Base-by-base conservation (phyloP, 1,140 invertebrate species). In the Drosophila equinoxialis region DNA sequence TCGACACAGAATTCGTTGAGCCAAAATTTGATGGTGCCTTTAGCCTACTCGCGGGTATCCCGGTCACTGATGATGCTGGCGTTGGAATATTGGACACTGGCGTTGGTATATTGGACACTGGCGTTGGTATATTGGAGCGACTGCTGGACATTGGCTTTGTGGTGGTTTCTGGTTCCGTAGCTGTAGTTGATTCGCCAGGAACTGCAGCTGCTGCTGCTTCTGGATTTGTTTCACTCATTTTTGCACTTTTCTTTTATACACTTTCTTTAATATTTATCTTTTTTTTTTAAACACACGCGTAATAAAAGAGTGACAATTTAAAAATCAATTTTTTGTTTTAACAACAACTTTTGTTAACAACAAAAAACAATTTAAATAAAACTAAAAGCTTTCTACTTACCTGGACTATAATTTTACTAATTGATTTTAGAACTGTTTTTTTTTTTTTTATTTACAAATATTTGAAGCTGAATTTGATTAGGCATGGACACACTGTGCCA, bases 11-110 rank as follows among this genome's bases (percentile, higher is more conserved):
- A 11, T 68, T 62, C 0, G 58, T 67, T 7, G 79, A 77, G 6
- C 83, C 86, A 39, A 85, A 91, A 39, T 66, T 79, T 11, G 83
- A 80, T 6, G 90, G 83, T 0, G 81, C 74, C 37, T 81, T 79
- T 7, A 85, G 71, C 41, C 77, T 86, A 39, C 83, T 86, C 11
- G 73, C 57, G 11, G 81, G 74, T 23, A 81, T 81, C 17, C 90
- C 90, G 14, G 85, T 89, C 1, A 79, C 69, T 8, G 81, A 85
- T 2, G 82, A 68, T 0, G 74, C 74, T 11, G 84, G 84, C 35
- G 77, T 89, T 26, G 85, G 84, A 6, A 30, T 30, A 65, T 76
- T 84, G 6, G 85, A 90, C 3, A 26, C 74, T 11, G 84, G 84
- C 39, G 77, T 89, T 26, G 85, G 80, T 54, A 89, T 89, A 30